Conservation (phyloP, 2,113 vertebrate genomes). For the Anthoscopus minutus region DNA sequence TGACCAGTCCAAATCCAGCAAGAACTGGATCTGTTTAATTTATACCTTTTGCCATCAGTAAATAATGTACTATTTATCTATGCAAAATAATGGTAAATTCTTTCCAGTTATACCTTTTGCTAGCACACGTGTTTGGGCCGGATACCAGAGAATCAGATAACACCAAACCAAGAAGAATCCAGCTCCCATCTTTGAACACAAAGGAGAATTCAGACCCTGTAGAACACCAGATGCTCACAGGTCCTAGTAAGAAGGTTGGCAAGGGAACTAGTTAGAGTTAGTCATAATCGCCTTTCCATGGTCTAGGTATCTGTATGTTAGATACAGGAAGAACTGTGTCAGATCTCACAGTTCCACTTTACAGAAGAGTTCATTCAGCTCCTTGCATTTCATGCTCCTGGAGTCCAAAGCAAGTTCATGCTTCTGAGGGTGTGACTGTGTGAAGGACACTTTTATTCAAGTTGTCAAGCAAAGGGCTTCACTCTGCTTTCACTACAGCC, state of each 20-base stretch:
- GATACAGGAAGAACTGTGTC: not conserved
- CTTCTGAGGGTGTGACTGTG: not conserved
- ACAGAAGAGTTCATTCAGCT: not conserved
- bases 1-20: not conserved
- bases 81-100: not conserved
- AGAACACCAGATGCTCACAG: not conserved
- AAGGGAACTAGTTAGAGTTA: not conserved
- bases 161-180: not conserved
- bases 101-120: not conserved
- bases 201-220: accelerated
- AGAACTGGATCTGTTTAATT: not conserved
- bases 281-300: not conserved
- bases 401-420: not conserved
- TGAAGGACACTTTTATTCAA: not conserved
- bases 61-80: not conserved
- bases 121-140: not conserved
- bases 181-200: not conserved
- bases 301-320: not conserved
- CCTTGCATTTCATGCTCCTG: not conserved
- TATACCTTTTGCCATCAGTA: not conserved
- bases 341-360: not conserved
- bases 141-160: not conserved
- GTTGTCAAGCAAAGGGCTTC: not conserved
- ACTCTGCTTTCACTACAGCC: not conserved
- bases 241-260: not conserved